phyloP scores from a whole-genome alignment of 2,113 vertebrate genomes.

The Ariopsis seemanni region DNA sequence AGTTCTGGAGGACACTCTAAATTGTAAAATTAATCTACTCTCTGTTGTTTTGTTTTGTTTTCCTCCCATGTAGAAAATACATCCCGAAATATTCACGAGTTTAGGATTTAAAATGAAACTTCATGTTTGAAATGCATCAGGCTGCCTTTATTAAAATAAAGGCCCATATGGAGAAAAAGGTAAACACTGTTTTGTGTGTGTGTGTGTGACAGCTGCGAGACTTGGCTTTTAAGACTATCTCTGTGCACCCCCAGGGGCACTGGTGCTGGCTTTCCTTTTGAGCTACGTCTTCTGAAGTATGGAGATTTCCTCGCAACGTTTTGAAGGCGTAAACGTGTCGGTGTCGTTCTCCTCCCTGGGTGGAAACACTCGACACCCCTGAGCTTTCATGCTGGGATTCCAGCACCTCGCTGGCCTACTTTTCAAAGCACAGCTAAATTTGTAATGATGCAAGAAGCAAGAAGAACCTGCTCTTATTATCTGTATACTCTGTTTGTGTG shows the following conservation, averaged over 20 bases:
- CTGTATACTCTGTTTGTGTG: neutral
- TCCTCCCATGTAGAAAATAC: neutral
- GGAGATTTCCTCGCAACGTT: conserved; percentile 44
- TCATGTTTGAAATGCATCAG: neutral
- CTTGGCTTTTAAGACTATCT: conserved; percentile 36
- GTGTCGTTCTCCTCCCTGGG: conserved; percentile 31
- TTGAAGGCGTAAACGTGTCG: conserved; percentile 36
- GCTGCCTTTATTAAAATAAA: neutral
- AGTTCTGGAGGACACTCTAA: neutral
- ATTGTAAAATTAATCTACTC: neutral
- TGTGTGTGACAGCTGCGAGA: neutral
- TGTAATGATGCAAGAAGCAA: conserved; percentile 45
- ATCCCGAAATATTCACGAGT: neutral
- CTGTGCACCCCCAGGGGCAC: conserved; percentile 40
- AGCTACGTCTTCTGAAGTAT: conserved; percentile 43
- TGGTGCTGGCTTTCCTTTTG: conserved; percentile 40
- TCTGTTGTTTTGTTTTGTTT: neutral
- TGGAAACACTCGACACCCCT: conserved; percentile 29
- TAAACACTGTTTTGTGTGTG: neutral
- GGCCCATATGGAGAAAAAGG: neutral
- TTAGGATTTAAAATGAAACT: neutral
- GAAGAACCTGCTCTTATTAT: neutral
- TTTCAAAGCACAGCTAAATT: conserved; percentile 55
- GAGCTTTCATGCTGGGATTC: conserved; percentile 46
- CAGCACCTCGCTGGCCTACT: conserved; percentile 56